Percentiles rank a stretch among this genome's conserved stretches.
phyloP scores from a whole-genome alignment of 2,113 vertebrate genomes.

The Pelusios castaneus region DNA sequence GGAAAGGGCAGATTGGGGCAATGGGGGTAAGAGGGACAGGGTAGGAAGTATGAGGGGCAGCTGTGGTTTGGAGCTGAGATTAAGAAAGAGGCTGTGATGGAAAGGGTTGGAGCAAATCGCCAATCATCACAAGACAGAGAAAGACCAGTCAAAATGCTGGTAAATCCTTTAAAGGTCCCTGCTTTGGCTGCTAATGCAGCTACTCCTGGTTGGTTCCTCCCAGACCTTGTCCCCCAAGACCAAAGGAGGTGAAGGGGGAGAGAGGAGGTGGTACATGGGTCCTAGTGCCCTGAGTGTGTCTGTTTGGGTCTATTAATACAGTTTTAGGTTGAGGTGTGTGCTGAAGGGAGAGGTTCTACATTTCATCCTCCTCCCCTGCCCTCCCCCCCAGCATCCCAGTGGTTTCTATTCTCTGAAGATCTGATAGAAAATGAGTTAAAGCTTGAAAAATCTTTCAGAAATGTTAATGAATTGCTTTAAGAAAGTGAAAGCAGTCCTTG shows the following conservation, averaged over 20 bases:
- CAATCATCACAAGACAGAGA: background rate
- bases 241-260: background rate
- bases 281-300: background rate
- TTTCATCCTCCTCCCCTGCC: background rate
- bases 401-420: background rate
- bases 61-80: background rate
- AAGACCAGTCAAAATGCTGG: background rate
- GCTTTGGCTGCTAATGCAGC: background rate
- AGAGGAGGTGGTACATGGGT: background rate
- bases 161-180: background rate
- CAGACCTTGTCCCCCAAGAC: background rate
- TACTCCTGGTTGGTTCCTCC: background rate
- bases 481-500: background rate
- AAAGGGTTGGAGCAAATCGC: background rate
- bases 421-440: background rate
- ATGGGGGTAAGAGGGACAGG: background rate
- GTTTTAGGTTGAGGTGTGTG: background rate
- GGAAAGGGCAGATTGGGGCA: background rate
- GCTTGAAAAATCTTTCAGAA: background rate
- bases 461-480: background rate
- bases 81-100: background rate
- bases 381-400: background rate
- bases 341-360: background rate
- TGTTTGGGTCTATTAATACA: background rate
- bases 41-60: background rate